Evolutionary conservation across 2,797 vertebrate genomes (phyloP).

Genomic region (Psittacula echo): DNA sequence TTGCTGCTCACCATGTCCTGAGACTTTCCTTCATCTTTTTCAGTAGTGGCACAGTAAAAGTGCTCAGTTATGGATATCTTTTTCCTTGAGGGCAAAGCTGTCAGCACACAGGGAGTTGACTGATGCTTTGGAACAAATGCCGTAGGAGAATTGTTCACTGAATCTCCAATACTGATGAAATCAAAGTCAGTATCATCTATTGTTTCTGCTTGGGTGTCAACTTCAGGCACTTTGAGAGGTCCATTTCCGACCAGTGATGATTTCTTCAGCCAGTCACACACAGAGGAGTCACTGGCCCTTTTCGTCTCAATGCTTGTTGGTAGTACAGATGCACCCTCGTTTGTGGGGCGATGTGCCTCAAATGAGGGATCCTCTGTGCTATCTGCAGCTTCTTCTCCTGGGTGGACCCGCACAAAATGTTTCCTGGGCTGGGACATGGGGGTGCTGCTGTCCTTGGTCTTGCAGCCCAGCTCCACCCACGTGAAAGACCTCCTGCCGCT

Average conservation of each 20-base stretch:
- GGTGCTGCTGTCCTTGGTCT: background rate
- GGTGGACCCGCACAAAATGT: background rate
- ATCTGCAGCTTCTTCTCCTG: conserved; percentile 24
- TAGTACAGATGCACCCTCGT: background rate
- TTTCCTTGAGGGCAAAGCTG: background rate
- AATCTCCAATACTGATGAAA: background rate
- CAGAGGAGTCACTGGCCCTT: rapidly evolving
- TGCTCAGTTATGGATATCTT: background rate
- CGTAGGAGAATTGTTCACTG: background rate
- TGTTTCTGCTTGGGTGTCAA: conserved; percentile 59
- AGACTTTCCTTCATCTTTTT: conserved; percentile 60
- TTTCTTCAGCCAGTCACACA: background rate
- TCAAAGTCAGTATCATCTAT: conserved; percentile 1
- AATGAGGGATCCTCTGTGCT: background rate
- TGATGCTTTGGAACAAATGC: background rate
- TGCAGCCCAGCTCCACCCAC: background rate
- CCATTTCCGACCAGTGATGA: background rate
- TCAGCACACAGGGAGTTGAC: background rate
- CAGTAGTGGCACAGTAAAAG: conserved; percentile 57
- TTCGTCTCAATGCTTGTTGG: background rate
- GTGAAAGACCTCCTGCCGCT: background rate
- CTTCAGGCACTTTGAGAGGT: background rate
- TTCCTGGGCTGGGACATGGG: background rate
- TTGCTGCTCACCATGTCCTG: background rate
- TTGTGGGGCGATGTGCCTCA: background rate